These are phyloP conservation scores for Trypoxylon attenuatum DNA, from an alignment of 2,888 invertebrate species.

Conservation along the genomic window DNA sequence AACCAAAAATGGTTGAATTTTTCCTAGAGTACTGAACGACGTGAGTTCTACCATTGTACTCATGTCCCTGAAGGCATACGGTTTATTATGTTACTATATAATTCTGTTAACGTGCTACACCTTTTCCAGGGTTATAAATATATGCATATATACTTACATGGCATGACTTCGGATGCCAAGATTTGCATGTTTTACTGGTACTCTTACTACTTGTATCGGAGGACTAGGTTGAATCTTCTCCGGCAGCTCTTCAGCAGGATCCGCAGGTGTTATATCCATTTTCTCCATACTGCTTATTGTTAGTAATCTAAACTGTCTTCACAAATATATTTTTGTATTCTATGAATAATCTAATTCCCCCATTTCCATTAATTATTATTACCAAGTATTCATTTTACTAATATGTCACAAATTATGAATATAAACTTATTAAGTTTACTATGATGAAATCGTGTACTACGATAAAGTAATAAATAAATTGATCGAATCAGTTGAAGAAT, in stretches of 20 bases:
- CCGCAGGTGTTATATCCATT: slow-evolving; percentile 39
- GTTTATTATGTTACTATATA: neutral
- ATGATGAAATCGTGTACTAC: too few species aligned
- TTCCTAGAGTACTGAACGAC: slow-evolving; percentile 90
- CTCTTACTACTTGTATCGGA: slow-evolving; percentile 62
- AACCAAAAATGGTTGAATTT: slow-evolving; percentile 94
- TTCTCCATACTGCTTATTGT: neutral
- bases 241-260: slow-evolving; percentile 36
- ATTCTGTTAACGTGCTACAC: neutral
- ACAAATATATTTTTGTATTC: too few species aligned
- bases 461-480: too few species aligned
- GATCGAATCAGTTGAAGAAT: too few species aligned
- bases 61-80: slow-evolving; percentile 84
- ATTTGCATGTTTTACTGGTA: slow-evolving; percentile 73
- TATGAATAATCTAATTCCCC: too few species aligned
- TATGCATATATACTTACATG: slow-evolving; percentile 68
- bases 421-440: too few species aligned
- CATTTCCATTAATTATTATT: too few species aligned
- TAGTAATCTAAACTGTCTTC: too few species aligned
- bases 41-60: slow-evolving; percentile 93
- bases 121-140: neutral
- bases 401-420: too few species aligned
- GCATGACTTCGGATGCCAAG: slow-evolving; percentile 72
- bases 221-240: slow-evolving; percentile 43
- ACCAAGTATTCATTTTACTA: too few species aligned